Evolutionary conservation across 2,113 vertebrate species (phyloP).

Genomic region (Xenus cinereus): DNA sequence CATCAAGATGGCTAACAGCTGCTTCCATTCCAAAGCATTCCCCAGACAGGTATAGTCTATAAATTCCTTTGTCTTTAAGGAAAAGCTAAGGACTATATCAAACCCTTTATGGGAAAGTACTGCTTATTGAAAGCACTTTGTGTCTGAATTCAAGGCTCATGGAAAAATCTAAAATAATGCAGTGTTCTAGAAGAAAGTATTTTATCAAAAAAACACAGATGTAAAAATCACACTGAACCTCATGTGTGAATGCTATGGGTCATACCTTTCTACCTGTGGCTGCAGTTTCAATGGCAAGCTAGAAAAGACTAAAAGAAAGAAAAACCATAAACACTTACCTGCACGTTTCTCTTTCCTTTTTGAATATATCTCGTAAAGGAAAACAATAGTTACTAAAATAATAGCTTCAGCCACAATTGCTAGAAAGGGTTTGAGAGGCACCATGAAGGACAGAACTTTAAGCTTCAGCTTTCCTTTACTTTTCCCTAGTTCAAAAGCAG

Average conservation of each 20-base stretch:
- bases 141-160: neutral
- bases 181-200: neutral
- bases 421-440: slow-evolving; percentile 88
- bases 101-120: accelerated
- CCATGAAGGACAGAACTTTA: slow-evolving; percentile 77
- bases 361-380: slow-evolving; percentile 76
- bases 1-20: neutral
- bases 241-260: neutral
- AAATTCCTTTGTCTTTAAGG: neutral
- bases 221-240: neutral
- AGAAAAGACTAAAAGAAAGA: neutral
- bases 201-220: neutral
- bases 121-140: neutral
- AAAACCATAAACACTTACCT: slow-evolving; percentile 28
- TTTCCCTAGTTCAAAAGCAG: slow-evolving; percentile 71
- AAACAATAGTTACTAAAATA: slow-evolving; percentile 76
- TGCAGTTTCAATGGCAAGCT: neutral
- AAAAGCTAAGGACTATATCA: neutral
- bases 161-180: neutral
- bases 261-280: neutral
- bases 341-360: slow-evolving; percentile 45
- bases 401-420: slow-evolving; percentile 80
- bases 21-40: neutral
- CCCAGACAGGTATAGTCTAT: neutral
- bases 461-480: slow-evolving; percentile 61